These are phyloP conservation scores for Drosophila algonquin DNA, from an alignment of 2,888 invertebrate genomes.

Conservation along the genomic window DNA sequence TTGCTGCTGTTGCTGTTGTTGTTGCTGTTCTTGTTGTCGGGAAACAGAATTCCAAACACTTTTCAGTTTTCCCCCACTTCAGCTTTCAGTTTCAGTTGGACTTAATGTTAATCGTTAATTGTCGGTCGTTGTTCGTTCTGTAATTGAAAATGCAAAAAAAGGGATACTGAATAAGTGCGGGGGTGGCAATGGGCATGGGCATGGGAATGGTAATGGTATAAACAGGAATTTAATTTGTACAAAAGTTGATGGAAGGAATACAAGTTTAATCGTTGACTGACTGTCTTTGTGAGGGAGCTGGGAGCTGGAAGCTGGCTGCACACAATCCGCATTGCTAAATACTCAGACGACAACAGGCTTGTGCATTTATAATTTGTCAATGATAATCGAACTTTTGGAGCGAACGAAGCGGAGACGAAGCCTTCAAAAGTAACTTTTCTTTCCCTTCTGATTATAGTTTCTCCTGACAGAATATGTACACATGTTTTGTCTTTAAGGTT, in stretches of 20 bases:
- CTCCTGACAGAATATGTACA: too few species aligned
- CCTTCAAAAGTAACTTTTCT: too few species aligned
- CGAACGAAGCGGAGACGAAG: too few species aligned
- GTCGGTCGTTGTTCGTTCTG: slow-evolving; percentile 80
- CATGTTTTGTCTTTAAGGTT: too few species aligned
- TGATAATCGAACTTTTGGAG: neutral
- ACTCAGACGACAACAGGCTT: neutral
- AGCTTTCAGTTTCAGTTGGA: slow-evolving; percentile 44
- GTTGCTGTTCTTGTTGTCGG: slow-evolving; percentile 24
- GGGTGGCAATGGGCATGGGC: neutral
- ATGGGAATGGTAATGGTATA: neutral
- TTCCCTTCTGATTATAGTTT: too few species aligned
- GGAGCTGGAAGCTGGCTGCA: neutral
- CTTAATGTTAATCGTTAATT: slow-evolving; percentile 77
- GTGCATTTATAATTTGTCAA: neutral
- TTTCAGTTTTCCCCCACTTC: slow-evolving; percentile 53
- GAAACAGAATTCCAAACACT: slow-evolving; percentile 45
- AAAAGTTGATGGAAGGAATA: slow-evolving; percentile 20
- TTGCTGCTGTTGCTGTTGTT: slow-evolving; percentile 17
- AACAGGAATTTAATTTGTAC: slow-evolving; percentile 17
- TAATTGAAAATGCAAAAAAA: slow-evolving; percentile 56
- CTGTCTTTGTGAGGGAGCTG: neutral
- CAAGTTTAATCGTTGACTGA: neutral
- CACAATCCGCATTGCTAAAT: neutral
- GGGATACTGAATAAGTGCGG: slow-evolving; percentile 18